phyloP scores from a whole-genome alignment of 2,797 vertebrate species.

The Sebastes ruberrimus region DNA sequence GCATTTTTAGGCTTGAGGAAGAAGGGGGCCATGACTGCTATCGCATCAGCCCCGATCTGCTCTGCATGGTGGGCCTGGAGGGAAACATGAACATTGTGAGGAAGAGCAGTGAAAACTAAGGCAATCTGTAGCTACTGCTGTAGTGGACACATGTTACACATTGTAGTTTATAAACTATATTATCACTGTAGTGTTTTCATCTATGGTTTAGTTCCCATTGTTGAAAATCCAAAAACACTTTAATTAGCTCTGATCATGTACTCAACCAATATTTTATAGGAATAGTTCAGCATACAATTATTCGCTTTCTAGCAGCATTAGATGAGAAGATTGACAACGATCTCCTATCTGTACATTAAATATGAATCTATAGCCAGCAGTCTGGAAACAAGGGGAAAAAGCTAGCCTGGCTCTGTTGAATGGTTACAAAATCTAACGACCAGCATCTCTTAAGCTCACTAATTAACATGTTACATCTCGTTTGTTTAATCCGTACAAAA shows the following conservation, averaged over 20 bases:
- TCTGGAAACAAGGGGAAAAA: not conserved
- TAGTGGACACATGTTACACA: not conserved
- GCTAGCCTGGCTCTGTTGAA: not conserved
- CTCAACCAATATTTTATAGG: not conserved
- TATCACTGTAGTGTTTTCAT: not conserved
- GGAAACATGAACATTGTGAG: not conserved
- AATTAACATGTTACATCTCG: not conserved
- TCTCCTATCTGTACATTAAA: too few species aligned
- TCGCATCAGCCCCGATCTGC: slow-evolving; percentile 84
- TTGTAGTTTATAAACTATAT: not conserved
- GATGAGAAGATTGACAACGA: too few species aligned
- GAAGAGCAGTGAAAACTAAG: not conserved
- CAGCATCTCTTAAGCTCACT: not conserved
- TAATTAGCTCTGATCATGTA: not conserved
- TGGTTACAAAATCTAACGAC: not conserved
- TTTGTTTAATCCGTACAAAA: not conserved
- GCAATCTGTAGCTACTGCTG: not conserved
- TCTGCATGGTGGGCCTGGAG: slow-evolving; percentile 89
- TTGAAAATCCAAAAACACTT: not conserved
- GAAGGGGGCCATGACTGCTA: slow-evolving; percentile 89
- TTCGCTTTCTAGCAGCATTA: not conserved
- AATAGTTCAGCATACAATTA: not conserved
- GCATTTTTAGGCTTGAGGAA: slow-evolving; percentile 89
- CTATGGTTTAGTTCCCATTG: not conserved
- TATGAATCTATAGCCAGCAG: not conserved